A percentile compares a stretch with the other conserved stretches of the same genome.
phyloP scores from a whole-genome alignment of 2,888 invertebrate genomes.

The Ischnus inquisitorius region DNA sequence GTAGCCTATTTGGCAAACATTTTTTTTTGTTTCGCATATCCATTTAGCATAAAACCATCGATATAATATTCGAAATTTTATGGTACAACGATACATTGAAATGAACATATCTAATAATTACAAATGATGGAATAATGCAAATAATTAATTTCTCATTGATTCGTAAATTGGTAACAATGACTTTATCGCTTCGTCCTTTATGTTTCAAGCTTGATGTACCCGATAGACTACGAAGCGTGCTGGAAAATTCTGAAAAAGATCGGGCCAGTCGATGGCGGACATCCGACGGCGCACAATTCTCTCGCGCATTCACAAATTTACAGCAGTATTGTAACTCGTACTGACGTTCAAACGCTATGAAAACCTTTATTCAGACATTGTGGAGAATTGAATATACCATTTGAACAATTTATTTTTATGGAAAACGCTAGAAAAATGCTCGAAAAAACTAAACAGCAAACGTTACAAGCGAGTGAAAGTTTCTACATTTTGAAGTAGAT shows the following conservation, averaged over 20 bases:
- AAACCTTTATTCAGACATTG: background rate
- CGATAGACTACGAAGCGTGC: background rate
- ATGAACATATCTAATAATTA: background rate
- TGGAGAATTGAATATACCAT: background rate
- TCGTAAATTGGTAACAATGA: background rate
- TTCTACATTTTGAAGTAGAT: too few relatives aligned
- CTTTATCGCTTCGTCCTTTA: background rate
- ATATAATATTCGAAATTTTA: background rate
- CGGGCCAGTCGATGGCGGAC: constrained; percentile 67
- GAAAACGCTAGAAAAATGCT: background rate
- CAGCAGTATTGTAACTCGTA: background rate
- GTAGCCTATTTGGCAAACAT: too few relatives aligned
- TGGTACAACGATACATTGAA: background rate
- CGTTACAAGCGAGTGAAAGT: background rate
- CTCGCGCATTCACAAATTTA: too few relatives aligned
- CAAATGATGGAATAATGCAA: background rate
- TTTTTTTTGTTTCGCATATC: too few relatives aligned
- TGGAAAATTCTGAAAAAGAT: constrained; percentile 26
- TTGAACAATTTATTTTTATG: background rate
- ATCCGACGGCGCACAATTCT: constrained; percentile 69
- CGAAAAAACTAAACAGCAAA: background rate
- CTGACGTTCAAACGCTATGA: background rate
- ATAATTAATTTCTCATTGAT: background rate
- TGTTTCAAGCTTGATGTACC: background rate
- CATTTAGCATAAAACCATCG: too few relatives aligned